phyloP scores from a whole-genome alignment of 2,113 vertebrate genomes.

The Eretmochelys imbricata region DNA sequence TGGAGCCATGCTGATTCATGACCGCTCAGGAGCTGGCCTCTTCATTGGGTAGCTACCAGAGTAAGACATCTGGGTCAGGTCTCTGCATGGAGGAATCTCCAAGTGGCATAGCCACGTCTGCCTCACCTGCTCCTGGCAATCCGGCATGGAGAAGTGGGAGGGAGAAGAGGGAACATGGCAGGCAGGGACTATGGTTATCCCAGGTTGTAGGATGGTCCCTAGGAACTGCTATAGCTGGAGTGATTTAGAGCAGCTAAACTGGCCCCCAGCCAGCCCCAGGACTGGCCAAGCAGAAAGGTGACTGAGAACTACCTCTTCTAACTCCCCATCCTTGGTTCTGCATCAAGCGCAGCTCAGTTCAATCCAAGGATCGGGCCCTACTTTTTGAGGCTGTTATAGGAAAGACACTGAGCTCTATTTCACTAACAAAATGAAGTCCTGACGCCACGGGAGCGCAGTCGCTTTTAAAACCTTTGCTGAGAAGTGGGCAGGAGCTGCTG shows the following conservation, averaged over 20 bases:
- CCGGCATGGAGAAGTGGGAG: not conserved
- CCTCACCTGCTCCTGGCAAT: not conserved
- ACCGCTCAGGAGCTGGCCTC: not conserved
- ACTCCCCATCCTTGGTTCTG: not conserved
- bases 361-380: not conserved
- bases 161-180: not conserved
- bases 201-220: not conserved
- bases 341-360: not conserved
- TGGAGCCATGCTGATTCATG: not conserved
- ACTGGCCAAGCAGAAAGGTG: not conserved
- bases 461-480: fast-evolving
- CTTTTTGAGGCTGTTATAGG: not conserved
- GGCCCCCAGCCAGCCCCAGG: not conserved
- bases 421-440: not conserved
- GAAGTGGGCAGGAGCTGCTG: not conserved
- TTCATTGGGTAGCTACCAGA: not conserved
- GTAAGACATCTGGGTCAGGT: not conserved
- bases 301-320: not conserved
- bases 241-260: not conserved
- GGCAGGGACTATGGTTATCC: not conserved
- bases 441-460: not conserved
- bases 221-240: not conserved
- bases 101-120: not conserved
- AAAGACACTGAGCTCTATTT: not conserved
- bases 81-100: not conserved